A percentile compares a stretch with the other conserved stretches of the same genome.
phyloP scores from a whole-genome alignment of 2,888 invertebrate genomes.

The Cryptus viduatorius region DNA sequence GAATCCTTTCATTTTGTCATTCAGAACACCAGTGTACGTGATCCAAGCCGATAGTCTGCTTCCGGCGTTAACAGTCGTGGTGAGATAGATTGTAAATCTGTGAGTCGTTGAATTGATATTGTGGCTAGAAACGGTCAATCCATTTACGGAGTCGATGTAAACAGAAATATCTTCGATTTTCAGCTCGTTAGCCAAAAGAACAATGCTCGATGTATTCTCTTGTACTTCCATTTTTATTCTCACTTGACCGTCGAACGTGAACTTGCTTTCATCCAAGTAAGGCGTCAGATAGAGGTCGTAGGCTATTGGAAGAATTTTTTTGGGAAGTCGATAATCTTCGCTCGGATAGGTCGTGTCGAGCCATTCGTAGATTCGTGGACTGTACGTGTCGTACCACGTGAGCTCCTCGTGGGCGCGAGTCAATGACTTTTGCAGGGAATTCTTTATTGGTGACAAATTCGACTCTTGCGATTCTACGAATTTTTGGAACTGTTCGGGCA shows the following conservation, averaged over 20 bases:
- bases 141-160: constrained; percentile 33
- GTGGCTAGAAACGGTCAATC: constrained; percentile 24
- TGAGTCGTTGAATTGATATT: constrained; percentile 84
- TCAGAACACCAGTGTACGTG: constrained; percentile 87
- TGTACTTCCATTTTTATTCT: constrained; percentile 84
- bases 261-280: constrained; percentile 84
- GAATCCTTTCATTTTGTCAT: constrained; percentile 88
- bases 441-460: constrained; percentile 27
- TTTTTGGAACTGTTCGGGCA: constrained; percentile 61
- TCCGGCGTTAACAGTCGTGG: constrained; percentile 77
- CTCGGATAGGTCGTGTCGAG: constrained; percentile 71
- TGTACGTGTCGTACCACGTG: constrained; percentile 74
- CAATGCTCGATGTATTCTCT: constrained; percentile 81
- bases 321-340: constrained; percentile 86
- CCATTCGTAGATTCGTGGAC: constrained; percentile 75
- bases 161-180: constrained; percentile 74
- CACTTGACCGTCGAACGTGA: constrained; percentile 85
- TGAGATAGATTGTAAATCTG: constrained; percentile 86
- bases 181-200: constrained; percentile 86
- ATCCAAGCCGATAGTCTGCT: constrained; percentile 86
- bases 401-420: constrained; percentile 71
- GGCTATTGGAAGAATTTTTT: constrained; percentile 80
- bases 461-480: constrained; percentile 47
- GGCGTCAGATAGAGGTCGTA: constrained; percentile 85
- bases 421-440: constrained; percentile 50